A percentile compares a stretch with the other conserved stretches of the same genome.
These are phyloP conservation scores for Botia kubotai DNA, from an alignment of 2,797 vertebrate genomes.

Conservation along the genomic window DNA sequence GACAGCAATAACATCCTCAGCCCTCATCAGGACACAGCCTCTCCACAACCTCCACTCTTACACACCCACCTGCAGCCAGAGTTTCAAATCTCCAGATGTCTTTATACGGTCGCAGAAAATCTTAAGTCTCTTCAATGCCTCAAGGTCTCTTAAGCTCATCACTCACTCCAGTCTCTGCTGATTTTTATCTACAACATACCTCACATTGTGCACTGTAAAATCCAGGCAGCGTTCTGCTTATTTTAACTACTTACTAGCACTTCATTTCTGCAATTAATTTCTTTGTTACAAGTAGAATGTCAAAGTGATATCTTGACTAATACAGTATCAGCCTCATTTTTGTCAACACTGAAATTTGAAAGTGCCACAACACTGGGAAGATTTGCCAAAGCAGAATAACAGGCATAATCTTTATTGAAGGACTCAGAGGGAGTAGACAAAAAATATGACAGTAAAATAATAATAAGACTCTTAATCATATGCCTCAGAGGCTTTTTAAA, in stretches of 20 bases:
- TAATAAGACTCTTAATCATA: constrained; percentile 11
- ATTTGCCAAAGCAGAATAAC: constrained; percentile 18
- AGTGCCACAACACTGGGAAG: constrained; percentile 13
- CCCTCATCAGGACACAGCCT: constrained; percentile 37
- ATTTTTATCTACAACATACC: neutral
- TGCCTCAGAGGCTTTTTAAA: constrained; percentile 25
- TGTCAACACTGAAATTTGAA: constrained; percentile 29
- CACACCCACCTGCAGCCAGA: constrained; percentile 48
- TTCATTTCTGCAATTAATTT: constrained; percentile 31
- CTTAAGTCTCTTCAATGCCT: constrained; percentile 12
- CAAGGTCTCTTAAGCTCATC: constrained; percentile 33
- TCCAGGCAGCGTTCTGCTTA: constrained; percentile 2
- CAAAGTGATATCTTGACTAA: constrained; percentile 7
- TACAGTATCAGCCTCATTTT: neutral
- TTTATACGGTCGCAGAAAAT: constrained; percentile 30
- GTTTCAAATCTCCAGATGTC: constrained; percentile 41
- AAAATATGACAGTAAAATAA: constrained; percentile 24
- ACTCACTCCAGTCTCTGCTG: constrained; percentile 6
- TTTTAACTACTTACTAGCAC: neutral
- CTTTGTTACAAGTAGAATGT: neutral
- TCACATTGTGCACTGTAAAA: neutral
- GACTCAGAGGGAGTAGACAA: constrained; percentile 22
- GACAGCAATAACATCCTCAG: constrained; percentile 44
- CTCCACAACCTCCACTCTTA: constrained; percentile 36
- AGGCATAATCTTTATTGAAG: neutral